These are phyloP conservation scores for Atrina japonica DNA, from an alignment of 2,888 invertebrate species.

Conservation along the genomic window DNA sequence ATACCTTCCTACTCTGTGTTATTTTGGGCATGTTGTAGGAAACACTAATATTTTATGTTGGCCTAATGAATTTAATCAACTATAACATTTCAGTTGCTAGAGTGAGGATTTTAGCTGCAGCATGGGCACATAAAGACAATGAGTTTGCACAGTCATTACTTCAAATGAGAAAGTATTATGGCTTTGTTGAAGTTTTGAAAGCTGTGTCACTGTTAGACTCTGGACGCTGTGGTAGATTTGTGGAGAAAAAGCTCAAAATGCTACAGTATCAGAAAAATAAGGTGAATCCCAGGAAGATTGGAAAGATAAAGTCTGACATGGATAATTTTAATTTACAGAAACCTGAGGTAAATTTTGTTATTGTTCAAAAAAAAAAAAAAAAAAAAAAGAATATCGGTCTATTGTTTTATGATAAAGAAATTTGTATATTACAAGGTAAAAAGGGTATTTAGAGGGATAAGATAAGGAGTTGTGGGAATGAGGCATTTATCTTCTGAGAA, in stretches of 20 bases:
- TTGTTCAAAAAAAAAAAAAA: constrained; percentile 17
- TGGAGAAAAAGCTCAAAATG: constrained; percentile 75
- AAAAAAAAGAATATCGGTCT: background rate
- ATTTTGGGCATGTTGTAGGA: too few species aligned
- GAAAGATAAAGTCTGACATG: constrained; percentile 75
- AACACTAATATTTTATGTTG: too few species aligned
- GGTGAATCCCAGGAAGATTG: constrained; percentile 66
- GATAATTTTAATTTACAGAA: constrained; percentile 73
- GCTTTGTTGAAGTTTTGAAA: constrained; percentile 76
- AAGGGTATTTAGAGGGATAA: too few species aligned
- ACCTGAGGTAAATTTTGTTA: constrained; percentile 73
- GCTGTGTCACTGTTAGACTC: constrained; percentile 74
- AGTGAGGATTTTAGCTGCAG: constrained; percentile 74
- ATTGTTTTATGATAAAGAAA: background rate
- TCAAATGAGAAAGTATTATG: constrained; percentile 61
- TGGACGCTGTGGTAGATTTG: constrained; percentile 67
- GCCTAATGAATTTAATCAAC: background rate
- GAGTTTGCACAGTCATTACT: too few species aligned
- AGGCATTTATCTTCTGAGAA: too few species aligned
- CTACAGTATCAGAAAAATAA: constrained; percentile 69
- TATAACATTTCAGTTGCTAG: constrained; percentile 67
- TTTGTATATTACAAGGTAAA: background rate
- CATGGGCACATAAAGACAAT: constrained; percentile 76
- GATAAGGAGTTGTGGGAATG: too few species aligned
- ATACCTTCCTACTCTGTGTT: too few species aligned